phyloP scores from a whole-genome alignment of 2,113 vertebrate genomes.

The Pagrus major region DNA sequence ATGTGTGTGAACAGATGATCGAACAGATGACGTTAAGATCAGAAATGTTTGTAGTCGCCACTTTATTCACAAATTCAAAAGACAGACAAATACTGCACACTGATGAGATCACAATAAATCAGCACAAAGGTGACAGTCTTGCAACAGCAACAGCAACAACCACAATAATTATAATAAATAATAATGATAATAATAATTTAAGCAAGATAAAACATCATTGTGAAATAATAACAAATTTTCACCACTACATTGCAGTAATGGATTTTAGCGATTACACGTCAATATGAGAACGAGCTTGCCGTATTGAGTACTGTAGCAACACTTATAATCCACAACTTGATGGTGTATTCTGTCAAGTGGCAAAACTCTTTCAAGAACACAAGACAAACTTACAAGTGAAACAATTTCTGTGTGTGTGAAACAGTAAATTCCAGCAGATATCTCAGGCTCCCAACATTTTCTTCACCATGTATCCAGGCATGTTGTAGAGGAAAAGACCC shows the following conservation, averaged over 20 bases:
- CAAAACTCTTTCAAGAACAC: slow-evolving; percentile 1
- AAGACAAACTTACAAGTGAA: not conserved
- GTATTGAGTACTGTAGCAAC: not conserved
- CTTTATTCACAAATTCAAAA: slow-evolving; percentile 62
- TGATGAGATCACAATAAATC: slow-evolving; percentile 54
- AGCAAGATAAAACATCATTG: not conserved
- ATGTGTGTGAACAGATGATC: not conserved
- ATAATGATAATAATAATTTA: slow-evolving; percentile 19
- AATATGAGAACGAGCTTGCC: not conserved
- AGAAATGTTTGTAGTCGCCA: slow-evolving; percentile 25
- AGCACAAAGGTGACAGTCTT: slow-evolving; percentile 30
- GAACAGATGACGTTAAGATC: slow-evolving; percentile 8
- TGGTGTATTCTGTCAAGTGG: slow-evolving; percentile 32
- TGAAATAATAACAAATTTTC: slow-evolving; percentile 21
- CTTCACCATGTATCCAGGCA: slow-evolving; percentile 97
- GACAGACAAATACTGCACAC: slow-evolving; percentile 66
- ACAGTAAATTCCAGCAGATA: not conserved
- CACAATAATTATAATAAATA: not conserved
- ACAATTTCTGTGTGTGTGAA: not conserved
- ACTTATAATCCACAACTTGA: not conserved
- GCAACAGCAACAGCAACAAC: slow-evolving; percentile 22
- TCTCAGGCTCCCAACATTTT: slow-evolving; percentile 89
- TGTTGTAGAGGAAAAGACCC: slow-evolving; percentile 94
- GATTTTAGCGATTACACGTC: slow-evolving; percentile 9
- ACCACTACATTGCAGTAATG: slow-evolving; percentile 13